Percentiles rank a stretch among this genome's conserved stretches.
phyloP scores from a whole-genome alignment of 2,797 vertebrate species.

The Brachyrhaphis roseni region DNA sequence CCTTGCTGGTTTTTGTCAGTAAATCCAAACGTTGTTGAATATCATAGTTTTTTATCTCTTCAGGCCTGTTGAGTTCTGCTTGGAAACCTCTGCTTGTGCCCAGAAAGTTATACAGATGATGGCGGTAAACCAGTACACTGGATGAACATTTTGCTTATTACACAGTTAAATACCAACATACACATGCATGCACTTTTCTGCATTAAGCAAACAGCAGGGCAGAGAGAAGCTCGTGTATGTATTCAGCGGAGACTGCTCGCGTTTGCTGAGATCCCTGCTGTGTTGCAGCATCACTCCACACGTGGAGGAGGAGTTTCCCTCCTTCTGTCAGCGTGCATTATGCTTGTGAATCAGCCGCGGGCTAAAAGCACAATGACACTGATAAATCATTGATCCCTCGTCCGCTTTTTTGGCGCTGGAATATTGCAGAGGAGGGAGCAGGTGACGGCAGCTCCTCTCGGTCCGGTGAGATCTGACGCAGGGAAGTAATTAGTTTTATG shows the following conservation, averaged over 20 bases:
- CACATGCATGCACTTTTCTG: constrained; percentile 16
- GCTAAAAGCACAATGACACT: constrained; percentile 62
- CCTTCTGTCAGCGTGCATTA: constrained; percentile 56
- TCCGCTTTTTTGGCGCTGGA: constrained; percentile 51
- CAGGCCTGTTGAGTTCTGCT: background rate
- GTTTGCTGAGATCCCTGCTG: constrained; percentile 48
- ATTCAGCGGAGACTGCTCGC: constrained; percentile 40
- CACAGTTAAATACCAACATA: background rate
- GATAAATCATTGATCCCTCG: constrained; percentile 75
- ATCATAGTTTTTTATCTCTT: background rate
- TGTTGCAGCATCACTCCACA: constrained; percentile 47
- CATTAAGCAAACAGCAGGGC: constrained; percentile 26
- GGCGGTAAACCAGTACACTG: constrained; percentile 9
- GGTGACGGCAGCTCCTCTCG: constrained; percentile 37
- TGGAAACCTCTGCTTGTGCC: background rate
- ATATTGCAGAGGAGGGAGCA: constrained; percentile 57
- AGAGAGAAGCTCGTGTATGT: constrained; percentile 14
- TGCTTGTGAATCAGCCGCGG: constrained; percentile 64
- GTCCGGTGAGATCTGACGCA: constrained; percentile 58
- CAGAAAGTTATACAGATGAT: background rate
- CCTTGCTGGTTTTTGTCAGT: background rate
- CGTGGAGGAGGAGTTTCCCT: constrained; percentile 59
- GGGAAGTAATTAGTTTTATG: constrained; percentile 66
- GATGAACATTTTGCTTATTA: background rate
- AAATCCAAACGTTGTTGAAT: background rate